Evolutionary conservation across 2,797 vertebrate species (phyloP).

Genomic region (Diplodus puntazzo): DNA sequence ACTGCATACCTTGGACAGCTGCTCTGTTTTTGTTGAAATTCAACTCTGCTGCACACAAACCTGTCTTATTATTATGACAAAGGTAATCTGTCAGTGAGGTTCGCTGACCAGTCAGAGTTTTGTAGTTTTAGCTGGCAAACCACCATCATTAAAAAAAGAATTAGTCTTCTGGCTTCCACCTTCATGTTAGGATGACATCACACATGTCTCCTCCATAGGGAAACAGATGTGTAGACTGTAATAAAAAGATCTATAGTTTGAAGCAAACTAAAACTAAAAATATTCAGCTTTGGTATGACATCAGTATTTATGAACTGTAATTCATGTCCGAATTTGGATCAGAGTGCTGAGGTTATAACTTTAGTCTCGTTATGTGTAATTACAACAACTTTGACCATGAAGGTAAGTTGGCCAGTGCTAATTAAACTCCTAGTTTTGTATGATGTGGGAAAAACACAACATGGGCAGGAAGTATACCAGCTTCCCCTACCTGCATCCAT

Average conservation of each 20-base stretch:
- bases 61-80: slow-evolving; percentile 75
- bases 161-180: slow-evolving; percentile 15
- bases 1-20: slow-evolving; percentile 60
- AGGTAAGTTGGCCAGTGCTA: background rate
- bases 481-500: background rate
- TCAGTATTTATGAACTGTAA: background rate
- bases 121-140: slow-evolving; percentile 63
- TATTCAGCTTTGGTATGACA: background rate
- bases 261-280: slow-evolving; percentile 8
- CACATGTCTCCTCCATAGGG: slow-evolving; percentile 18
- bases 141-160: slow-evolving; percentile 40
- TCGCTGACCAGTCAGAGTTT: slow-evolving; percentile 55
- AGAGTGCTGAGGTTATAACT: background rate
- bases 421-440: background rate
- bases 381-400: background rate
- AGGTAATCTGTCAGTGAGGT: slow-evolving; percentile 73
- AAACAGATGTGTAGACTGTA: background rate
- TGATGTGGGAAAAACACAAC: background rate
- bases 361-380: background rate
- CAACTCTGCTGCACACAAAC: slow-evolving; percentile 61
- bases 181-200: slow-evolving; percentile 42
- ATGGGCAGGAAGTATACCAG: background rate
- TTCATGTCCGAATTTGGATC: background rate
- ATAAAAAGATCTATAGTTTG: slow-evolving; percentile 9
- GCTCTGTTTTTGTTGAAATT: slow-evolving; percentile 70